phyloP scores from a whole-genome alignment of 2,888 invertebrate species.

The Chloroclystis v-ata region DNA sequence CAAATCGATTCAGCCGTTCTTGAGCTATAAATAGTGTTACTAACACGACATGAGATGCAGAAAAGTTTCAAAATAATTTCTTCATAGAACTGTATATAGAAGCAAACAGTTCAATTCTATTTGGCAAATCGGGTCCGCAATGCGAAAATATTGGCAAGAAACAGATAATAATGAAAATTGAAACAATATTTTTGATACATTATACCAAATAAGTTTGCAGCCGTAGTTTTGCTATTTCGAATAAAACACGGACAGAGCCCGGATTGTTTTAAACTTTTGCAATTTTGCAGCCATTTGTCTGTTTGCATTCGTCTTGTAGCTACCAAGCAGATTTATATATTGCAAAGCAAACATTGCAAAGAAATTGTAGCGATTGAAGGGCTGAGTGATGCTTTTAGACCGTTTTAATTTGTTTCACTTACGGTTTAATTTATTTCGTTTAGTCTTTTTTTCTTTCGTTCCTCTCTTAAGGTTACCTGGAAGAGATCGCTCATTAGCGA shows the following conservation, averaged over 20 bases:
- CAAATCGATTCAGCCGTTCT: no score
- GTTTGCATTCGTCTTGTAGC: constrained; percentile 29
- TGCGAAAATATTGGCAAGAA: constrained; percentile 12
- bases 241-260: constrained; percentile 28
- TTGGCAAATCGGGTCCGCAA: not conserved
- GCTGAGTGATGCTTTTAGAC: not conserved
- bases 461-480: no score
- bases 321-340: constrained; percentile 26
- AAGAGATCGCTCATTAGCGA: no score
- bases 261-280: constrained; percentile 43
- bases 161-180: not conserved
- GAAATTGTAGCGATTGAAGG: constrained; percentile 10
- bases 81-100: not conserved
- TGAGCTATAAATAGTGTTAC: no score
- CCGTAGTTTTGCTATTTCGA: constrained; percentile 27
- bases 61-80: no score
- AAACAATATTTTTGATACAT: constrained; percentile 32
- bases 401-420: not conserved
- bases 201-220: constrained; percentile 26
- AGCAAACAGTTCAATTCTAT: not conserved
- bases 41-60: no score
- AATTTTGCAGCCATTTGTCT: constrained; percentile 40
- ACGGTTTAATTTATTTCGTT: no score
- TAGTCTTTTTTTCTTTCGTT: no score
- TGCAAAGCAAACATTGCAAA: constrained; percentile 11